Evolutionary conservation across 2,888 invertebrate genomes (phyloP), one percentile per base, ranked within the genome.

Genomic region (Marasmarcha lunaedactyla): DNA sequence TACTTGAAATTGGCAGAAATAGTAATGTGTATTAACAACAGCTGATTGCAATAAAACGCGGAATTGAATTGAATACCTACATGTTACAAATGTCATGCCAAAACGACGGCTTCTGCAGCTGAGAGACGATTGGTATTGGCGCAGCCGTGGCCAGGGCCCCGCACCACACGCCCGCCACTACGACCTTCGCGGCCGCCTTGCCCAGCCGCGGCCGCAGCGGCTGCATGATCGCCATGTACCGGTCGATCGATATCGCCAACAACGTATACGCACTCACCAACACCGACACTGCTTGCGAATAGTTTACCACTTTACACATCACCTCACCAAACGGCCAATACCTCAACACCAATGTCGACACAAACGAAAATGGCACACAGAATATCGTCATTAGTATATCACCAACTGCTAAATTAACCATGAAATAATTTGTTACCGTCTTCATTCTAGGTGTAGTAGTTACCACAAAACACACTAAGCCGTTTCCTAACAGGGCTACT

Each of bases 361-460:
- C 88, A 57, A 94, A 95, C 1, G 94, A 92, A 59, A 95, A 95
- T 1, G 96, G 96, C 46, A 97, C 91, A 71, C 97, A 96, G 56
- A 97, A 91, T 14, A 94, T 60, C 0, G 95, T 92, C 90, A 97
- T 95, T 41, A 96, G 74, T 44, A 97, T 90, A 64, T 97, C 97
- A 33, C 96, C 94, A 30, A 95, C 85, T 0, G 96, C 95, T 48
- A 97, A 79, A 68, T 93, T 94, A 60, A 93, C 91, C 59, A 97
- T 94, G 68, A 96, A 95, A 70, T 89, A 94, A 70, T 97, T 97
- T 33, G 96, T 96, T 2, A 96, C 94, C 0, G 95, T 95, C 54
- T 92, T 88, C 95, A 96, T 95, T 30, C 93, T 86, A 1, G 93
- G 91, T 10, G 91, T 91, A 2, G 90, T 88, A 48, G 91, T 85